phyloP scores from a whole-genome alignment of 2,113 vertebrate species.

The Arothron firmamentum region DNA sequence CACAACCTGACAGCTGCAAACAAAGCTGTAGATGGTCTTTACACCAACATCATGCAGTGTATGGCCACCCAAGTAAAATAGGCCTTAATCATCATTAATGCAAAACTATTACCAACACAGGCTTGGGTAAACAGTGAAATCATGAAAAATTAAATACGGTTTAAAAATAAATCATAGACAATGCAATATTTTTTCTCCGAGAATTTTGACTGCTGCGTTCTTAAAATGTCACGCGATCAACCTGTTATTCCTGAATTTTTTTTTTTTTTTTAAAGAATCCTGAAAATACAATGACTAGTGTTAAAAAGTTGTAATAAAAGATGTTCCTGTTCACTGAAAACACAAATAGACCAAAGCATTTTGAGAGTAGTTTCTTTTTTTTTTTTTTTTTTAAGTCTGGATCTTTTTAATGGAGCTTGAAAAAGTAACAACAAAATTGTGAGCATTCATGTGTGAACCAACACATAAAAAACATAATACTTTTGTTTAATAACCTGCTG shows the following conservation, averaged over 20 bases:
- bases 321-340: background rate
- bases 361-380: constrained; percentile 23
- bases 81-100: constrained; percentile 44
- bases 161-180: constrained; percentile 33
- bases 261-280: background rate
- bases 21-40: background rate
- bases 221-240: background rate
- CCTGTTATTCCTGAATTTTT: background rate
- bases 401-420: constrained; percentile 50
- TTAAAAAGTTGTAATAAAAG: background rate
- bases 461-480: constrained; percentile 37
- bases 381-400: constrained; percentile 46
- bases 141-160: constrained; percentile 41
- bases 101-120: constrained; percentile 44
- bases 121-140: constrained; percentile 30
- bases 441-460: constrained; percentile 54
- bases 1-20: constrained; percentile 1
- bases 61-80: constrained; percentile 17
- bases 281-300: background rate
- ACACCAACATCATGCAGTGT: background rate
- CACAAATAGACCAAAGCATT: constrained; percentile 21
- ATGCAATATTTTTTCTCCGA: constrained; percentile 20
- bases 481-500: constrained; percentile 27
- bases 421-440: constrained; percentile 63
- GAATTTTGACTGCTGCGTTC: constrained; percentile 20